Conservation (phyloP, 1,140 invertebrate species). For the Bombus confusus region DNA sequence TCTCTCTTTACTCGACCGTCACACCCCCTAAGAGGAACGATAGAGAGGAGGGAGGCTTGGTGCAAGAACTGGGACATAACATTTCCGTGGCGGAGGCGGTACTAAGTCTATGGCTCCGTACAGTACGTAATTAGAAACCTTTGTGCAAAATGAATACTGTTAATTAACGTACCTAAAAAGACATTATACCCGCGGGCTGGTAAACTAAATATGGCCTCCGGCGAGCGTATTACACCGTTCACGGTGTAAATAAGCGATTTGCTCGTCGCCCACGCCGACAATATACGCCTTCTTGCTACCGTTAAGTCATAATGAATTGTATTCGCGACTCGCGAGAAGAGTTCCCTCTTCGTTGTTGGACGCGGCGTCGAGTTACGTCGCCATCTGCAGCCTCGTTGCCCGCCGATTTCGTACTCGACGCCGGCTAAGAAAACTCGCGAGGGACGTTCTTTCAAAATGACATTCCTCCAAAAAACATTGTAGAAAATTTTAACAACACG, state of each 20-base stretch:
- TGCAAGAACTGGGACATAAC: slow-evolving; percentile 67
- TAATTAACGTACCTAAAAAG: slow-evolving; percentile 84
- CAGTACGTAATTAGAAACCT: slow-evolving; percentile 85
- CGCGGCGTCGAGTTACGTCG: slow-evolving; percentile 1
- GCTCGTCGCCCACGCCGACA: slow-evolving; percentile 62
- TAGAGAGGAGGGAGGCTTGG: background rate
- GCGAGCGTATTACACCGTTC: slow-evolving; percentile 74
- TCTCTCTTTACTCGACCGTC: background rate
- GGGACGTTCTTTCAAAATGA: background rate
- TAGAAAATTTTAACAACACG: too few species aligned
- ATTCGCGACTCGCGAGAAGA: slow-evolving; percentile 55
- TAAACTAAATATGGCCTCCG: slow-evolving; percentile 79
- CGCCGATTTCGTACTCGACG: background rate
- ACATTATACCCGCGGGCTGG: slow-evolving; percentile 81
- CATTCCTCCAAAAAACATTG: too few species aligned
- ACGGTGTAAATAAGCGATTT: slow-evolving; percentile 77
- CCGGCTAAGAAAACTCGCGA: background rate
- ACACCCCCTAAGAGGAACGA: background rate
- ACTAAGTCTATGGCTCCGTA: slow-evolving; percentile 82
- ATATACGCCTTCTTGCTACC: slow-evolving; percentile 31
- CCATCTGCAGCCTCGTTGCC: too few species aligned
- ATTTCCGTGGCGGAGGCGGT: slow-evolving; percentile 67
- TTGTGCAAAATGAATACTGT: slow-evolving; percentile 85
- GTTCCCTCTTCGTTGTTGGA: background rate
- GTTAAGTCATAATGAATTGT: slow-evolving; percentile 69